phyloP scores from a whole-genome alignment of 2,113 vertebrate species.

The Catharus minimus region DNA sequence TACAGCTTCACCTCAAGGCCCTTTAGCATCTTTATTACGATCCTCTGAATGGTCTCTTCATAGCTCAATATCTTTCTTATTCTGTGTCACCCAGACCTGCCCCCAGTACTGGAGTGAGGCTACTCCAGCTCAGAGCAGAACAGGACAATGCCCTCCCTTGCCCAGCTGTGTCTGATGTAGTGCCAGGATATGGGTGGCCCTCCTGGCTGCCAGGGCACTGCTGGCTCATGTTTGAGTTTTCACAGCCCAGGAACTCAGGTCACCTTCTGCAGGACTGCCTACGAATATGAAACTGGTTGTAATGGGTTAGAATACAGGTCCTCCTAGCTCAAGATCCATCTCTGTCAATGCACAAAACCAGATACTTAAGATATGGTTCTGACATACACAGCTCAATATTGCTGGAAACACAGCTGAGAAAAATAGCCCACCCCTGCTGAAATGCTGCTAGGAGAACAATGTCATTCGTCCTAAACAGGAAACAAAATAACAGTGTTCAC shows the following conservation, averaged over 20 bases:
- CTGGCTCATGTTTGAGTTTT: rapidly evolving
- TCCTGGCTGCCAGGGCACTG: neutral
- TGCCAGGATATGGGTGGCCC: rapidly evolving
- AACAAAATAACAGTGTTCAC: neutral
- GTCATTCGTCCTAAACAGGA: neutral
- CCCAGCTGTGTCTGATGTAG: rapidly evolving
- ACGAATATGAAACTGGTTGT: neutral
- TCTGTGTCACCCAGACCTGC: rapidly evolving
- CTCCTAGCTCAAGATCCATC: neutral
- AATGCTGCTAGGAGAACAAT: neutral
- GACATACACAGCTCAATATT: neutral
- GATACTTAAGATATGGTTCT: neutral
- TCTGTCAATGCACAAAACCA: neutral
- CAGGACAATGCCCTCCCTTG: neutral
- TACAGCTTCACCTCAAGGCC: rapidly evolving
- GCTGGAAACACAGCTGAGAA: neutral
- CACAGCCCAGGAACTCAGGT: rapidly evolving
- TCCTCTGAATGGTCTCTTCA: neutral
- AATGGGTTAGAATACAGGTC: neutral
- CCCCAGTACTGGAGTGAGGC: neutral
- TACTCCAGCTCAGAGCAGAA: rapidly evolving
- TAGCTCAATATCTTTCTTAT: rapidly evolving
- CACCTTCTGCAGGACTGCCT: neutral
- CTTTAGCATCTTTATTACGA: rapidly evolving
- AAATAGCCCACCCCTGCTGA: neutral